Percentiles rank a stretch among this genome's conserved stretches.
Conservation (phyloP, 2,797 vertebrate genomes). For the Moxostoma hubbsi region DNA sequence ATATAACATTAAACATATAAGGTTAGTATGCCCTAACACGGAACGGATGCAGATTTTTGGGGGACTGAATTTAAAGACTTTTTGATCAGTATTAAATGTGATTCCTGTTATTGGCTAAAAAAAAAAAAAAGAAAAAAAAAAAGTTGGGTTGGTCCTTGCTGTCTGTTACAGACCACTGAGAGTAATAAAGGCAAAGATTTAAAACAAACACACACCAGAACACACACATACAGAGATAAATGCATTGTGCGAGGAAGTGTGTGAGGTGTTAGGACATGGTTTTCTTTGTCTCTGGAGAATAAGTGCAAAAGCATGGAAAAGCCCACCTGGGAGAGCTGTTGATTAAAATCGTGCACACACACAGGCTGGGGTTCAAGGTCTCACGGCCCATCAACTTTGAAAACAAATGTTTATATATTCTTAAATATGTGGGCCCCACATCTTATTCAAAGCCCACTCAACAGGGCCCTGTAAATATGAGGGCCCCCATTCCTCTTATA, state of each 20-base stretch:
- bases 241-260: conserved; percentile 27
- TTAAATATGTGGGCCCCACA: too few relatives aligned
- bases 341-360: conserved; percentile 48
- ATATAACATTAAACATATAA: too few relatives aligned
- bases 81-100: conserved; percentile 13
- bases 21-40: too few relatives aligned
- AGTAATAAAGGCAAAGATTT: conserved; percentile 8
- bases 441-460: too few relatives aligned
- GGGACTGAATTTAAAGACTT: not conserved
- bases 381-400: too few relatives aligned
- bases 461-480: too few relatives aligned
- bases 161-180: conserved; percentile 26
- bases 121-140: not conserved
- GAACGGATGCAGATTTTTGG: not conserved
- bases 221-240: conserved; percentile 10
- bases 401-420: too few relatives aligned
- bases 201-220: conserved; percentile 14
- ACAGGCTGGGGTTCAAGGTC: not conserved
- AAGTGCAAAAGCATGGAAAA: conserved; percentile 51
- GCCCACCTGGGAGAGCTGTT: conserved; percentile 52
- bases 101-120: not conserved
- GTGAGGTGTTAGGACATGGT: conserved; percentile 60
- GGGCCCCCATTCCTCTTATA: too few relatives aligned
- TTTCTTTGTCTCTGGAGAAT: conserved; percentile 55
- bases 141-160: not conserved